phyloP scores from a whole-genome alignment of 2,888 invertebrate species.

The Poecilus cupreus region DNA sequence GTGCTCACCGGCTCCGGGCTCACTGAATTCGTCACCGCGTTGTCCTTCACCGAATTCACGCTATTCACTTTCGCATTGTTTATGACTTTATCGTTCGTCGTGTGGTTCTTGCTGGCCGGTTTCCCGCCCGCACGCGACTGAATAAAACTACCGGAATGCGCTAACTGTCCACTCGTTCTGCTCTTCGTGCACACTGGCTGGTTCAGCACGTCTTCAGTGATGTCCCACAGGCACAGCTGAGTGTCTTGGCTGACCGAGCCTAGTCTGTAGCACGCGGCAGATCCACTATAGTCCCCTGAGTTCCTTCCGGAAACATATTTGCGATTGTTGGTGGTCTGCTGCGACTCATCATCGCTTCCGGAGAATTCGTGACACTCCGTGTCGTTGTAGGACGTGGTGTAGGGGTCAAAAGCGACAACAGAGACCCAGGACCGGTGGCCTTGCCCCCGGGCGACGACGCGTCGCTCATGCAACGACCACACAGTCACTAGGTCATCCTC shows the following conservation, averaged over 20 bases:
- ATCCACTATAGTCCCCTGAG: constrained; percentile 61
- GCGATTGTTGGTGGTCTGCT: constrained; percentile 68
- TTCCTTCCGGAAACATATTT: constrained; percentile 63
- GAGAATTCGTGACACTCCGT: constrained; percentile 76
- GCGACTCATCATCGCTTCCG: constrained; percentile 76
- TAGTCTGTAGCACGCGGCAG: constrained; percentile 85
- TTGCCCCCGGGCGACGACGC: constrained; percentile 97
- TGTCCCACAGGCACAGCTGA: constrained; percentile 97
- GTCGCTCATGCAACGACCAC: constrained; percentile 93
- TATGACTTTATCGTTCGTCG: constrained; percentile 24
- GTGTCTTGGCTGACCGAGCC: constrained; percentile 99
- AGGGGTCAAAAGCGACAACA: constrained; percentile 95
- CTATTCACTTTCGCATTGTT: constrained; percentile 60
- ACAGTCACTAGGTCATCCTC: constrained; percentile 99
- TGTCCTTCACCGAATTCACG: constrained; percentile 66
- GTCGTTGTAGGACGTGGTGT: constrained; percentile 83
- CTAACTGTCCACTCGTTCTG: constrained; percentile 69
- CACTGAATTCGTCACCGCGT: constrained; percentile 67
- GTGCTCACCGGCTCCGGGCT: constrained; percentile 69
- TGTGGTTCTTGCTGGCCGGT: constrained; percentile 64
- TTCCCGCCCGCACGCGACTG: constrained; percentile 63
- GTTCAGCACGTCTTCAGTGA: constrained; percentile 94
- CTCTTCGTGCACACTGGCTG: constrained; percentile 78
- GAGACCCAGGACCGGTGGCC: constrained; percentile 99
- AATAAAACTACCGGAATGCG: constrained; percentile 69